Base-by-base conservation (phyloP, 2,113 vertebrate species). In the Leuciscus idus region DNA sequence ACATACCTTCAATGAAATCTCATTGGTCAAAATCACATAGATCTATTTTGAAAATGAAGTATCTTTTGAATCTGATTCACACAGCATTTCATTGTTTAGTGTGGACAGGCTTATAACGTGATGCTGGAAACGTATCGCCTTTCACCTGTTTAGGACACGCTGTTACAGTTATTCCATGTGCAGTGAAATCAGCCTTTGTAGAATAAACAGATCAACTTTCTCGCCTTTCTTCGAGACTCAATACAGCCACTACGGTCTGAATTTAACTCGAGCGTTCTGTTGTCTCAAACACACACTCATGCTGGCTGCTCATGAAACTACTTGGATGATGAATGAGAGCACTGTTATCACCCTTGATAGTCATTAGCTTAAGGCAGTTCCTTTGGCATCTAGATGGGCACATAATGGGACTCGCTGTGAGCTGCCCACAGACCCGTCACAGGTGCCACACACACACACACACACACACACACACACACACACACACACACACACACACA, bases 341-440 rank as follows among this genome's bases (percentile, higher is more conserved):
- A 87, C 74, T 84, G 88, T 83, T 55, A 78, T 83, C 70, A 55
- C 82, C 85, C 72, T 85, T 85, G 66, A 85, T 73, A 74, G 43
- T 88, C 75, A 87, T 85, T 85, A 87, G 86, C 85, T 82, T 59
- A 84, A 86, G 81, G 86, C 86, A 83, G 46, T 61, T 87, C 76
- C 90, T 85, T 90, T 88, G 59, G 81, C 89, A 77, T 88, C 85
- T 83, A 84, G 85, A 89, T 89, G 89, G 85, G 57, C 64, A 76
- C 83, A 84, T 85, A 89, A 89, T 87, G 83, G 72, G 70, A 84
- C 89, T 88, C 61, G 75, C 62, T 75, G 30, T 81, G 83, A 76
- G 46, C 52, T 77, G 81, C 70, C 73, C 19, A 62, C 43, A 73
- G 77, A 52, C 50, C 23, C 46, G 43, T 86, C 74, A 77, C 88